Evolutionary conservation across 2,113 vertebrate species (phyloP), one percentile per base, ranked within the genome.

Genomic region (Danionella cerebrum): DNA sequence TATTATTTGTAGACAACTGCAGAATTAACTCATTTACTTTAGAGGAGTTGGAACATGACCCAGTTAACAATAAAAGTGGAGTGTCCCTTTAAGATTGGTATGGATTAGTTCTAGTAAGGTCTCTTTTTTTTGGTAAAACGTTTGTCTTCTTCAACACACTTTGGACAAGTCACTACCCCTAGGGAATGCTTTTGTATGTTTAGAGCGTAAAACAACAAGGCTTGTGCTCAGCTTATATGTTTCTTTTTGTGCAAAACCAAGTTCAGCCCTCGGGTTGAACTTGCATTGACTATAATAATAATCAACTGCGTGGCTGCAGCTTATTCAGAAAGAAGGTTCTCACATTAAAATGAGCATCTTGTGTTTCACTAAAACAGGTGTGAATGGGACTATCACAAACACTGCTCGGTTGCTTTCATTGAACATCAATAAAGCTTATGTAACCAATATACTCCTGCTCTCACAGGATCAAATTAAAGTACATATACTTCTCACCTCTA

Each of bases 401-500:
- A 35, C 41, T 38, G 66, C 19, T 69, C 44, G 35, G 21, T 27
- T 36, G 44, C 10, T 65, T 39, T 54, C 18, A 58, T 50, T 58
- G 36, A 21, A 66, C 36, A 11, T 33, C 29, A 48, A 63, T 48
- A 63, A 35, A 63, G 48, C 44, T 31, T 3, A 14, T 68, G 63
- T 33, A 66, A 72, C 42, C 22, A 72, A 72, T 59, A 66, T 72
- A 29, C 22, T 14, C 14, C 12, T 12, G 35, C 45, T 51, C 48
- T 59, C 63, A 57, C 63, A 59, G 63, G 29, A 53, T 54, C 65
- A 47, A 50, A 62, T 53, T 54, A 50, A 62, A 60, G 29, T 29
- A 44, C 55, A 72, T 62, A 39, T 62, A 39, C 29, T 39, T 67
- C 48, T 60, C 25, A 50, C 70, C 39, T 54, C 31, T 38, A 45